These are phyloP conservation scores for Onchidella celtica DNA, from an alignment of 2,888 invertebrate genomes.

Conservation along the genomic window DNA sequence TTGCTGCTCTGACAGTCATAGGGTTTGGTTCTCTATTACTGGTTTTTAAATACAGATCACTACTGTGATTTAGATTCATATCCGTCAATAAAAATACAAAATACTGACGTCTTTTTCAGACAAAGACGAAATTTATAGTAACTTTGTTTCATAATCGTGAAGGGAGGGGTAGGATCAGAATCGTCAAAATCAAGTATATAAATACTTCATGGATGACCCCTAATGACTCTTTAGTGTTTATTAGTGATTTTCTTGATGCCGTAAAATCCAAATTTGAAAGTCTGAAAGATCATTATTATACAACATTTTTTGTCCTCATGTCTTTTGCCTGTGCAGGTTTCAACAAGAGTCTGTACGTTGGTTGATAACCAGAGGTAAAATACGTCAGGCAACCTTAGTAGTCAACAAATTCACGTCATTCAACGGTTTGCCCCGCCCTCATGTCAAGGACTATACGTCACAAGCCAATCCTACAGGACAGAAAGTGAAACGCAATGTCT, in stretches of 20 bases:
- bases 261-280: no score
- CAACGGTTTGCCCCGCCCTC: conserved; percentile 18
- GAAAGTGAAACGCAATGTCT: not conserved
- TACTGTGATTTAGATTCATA: no score
- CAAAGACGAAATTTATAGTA: no score
- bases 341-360: conserved; percentile 37
- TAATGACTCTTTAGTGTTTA: no score
- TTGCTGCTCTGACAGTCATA: no score
- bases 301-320: not conserved
- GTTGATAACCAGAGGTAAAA: conserved; percentile 3
- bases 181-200: not conserved
- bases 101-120: no score
- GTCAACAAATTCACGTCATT: conserved; percentile 14
- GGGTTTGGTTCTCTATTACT: no score
- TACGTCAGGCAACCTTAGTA: not conserved
- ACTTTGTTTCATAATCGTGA: no score
- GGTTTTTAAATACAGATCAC: no score
- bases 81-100: no score
- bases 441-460: not conserved
- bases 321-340: not conserved
- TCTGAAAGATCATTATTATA: not conserved
- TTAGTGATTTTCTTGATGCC: no score
- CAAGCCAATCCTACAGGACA: not conserved
- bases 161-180: not conserved
- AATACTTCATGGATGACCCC: not conserved